Base-by-base conservation (phyloP, 2,113 vertebrate species). In the Alethe diademata region DNA sequence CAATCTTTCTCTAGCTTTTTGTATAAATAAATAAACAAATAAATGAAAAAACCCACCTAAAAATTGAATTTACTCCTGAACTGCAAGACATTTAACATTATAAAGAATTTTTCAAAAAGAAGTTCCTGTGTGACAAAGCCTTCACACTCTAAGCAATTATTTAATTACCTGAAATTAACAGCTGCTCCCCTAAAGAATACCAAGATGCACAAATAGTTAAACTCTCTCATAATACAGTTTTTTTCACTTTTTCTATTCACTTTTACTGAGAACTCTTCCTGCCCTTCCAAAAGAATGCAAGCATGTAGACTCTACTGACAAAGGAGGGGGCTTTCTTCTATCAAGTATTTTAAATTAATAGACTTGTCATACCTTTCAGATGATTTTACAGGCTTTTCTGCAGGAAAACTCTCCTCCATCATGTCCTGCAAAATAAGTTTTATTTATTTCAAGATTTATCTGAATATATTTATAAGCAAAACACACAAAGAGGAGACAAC, bases 311-410 rank as follows among this genome's bases (percentile, higher is more conserved):
- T 47, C 19, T 2, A 76, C 9, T 19, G 24, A 76, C 28, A 73
- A 70, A 89, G 36, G 4, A 69, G 9, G 22, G 7, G 2, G 9
- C 20, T 51, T 80, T 86, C 36, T 80, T 66, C 60, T 87, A 74
- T 60, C 43, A 90, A 16, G 14, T 33, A n/a, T 71, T 83, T 50
- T 83, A 85, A 81, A 78, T 76, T 16, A 82, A 76, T 5, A 85
- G 12, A 70, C 16, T 12, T 95, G 28, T 87, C 87, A 78, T 98
- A 99, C 99, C 99, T 99, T 97, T 98, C 97, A 96, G 97, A 90
- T 42, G 97, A 78, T 90, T 98, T 97, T 84, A 96, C 96, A 93
- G 26, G 88, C 60, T 96, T 93, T 91, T 98, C 98, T 84, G 96
- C 85, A 88, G 97, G 88, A 40, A 94, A 94, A 70, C 93, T 97